Conservation (phyloP, 2,113 vertebrate species). For the Catagonus wagneri region DNA sequence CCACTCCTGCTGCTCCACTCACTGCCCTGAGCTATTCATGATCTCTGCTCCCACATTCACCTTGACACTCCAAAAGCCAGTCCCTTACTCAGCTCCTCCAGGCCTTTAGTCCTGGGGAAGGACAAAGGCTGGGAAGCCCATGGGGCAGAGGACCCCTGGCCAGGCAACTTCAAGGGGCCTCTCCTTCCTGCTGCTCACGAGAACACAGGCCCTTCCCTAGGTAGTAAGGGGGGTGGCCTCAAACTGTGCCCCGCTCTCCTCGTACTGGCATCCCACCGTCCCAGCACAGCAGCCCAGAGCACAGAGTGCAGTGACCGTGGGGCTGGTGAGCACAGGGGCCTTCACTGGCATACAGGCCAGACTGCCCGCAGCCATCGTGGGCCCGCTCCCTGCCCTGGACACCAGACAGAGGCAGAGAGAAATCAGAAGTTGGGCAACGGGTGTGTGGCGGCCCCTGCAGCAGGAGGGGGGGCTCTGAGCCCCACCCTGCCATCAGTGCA, state of each 20-base stretch:
- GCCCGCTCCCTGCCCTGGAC: slow-evolving; percentile 16
- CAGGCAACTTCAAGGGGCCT: background rate
- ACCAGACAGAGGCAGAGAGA: background rate
- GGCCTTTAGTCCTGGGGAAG: background rate
- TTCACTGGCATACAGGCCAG: background rate
- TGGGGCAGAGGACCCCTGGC: background rate
- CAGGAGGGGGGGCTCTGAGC: background rate
- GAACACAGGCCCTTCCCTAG: background rate
- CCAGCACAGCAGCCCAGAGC: slow-evolving; percentile 42
- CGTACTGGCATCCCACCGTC: background rate
- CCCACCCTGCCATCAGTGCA: background rate
- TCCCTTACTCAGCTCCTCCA: background rate
- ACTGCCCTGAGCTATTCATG: slow-evolving; percentile 64
- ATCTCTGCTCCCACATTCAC: slow-evolving; percentile 59
- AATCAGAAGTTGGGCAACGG: background rate
- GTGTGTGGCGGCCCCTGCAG: background rate
- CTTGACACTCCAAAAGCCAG: background rate
- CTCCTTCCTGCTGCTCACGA: background rate
- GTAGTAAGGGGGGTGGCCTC: background rate
- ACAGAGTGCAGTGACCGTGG: background rate
- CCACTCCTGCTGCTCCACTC: background rate
- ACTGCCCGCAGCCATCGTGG: background rate
- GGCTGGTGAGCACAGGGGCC: background rate
- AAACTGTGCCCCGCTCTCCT: background rate
- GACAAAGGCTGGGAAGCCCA: background rate